Evolutionary conservation across 2,797 vertebrate species (phyloP).

Genomic region (Spondyliosoma cantharus): DNA sequence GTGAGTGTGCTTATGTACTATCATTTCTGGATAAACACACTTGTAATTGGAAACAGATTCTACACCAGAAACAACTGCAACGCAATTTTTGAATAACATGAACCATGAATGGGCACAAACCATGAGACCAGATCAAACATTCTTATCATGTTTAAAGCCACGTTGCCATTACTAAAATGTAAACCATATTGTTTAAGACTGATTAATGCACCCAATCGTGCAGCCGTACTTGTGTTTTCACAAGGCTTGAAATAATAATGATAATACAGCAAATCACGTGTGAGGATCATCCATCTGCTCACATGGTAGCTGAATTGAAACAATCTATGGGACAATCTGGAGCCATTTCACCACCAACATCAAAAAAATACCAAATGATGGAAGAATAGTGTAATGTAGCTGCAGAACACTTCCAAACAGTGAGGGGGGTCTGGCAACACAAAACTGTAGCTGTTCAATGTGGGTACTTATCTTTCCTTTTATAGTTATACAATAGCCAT

Average conservation of each 20-base stretch:
- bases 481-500: slow-evolving; percentile 44
- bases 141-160: slow-evolving; percentile 24
- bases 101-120: slow-evolving; percentile 1
- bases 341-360: slow-evolving; percentile 58
- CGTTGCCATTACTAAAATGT: slow-evolving; percentile 10
- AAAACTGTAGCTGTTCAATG: slow-evolving; percentile 8
- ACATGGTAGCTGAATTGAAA: slow-evolving; percentile 36
- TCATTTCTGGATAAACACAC: slow-evolving; percentile 35
- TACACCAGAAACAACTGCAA: slow-evolving; percentile 5
- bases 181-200: slow-evolving; percentile 23
- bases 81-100: slow-evolving; percentile 14
- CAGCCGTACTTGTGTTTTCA: slow-evolving; percentile 12
- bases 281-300: slow-evolving; percentile 28
- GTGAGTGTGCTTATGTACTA: slow-evolving; percentile 27
- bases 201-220: neutral
- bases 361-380: slow-evolving; percentile 61
- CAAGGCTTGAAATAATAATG: slow-evolving; percentile 31
- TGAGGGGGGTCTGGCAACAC: slow-evolving; percentile 67
- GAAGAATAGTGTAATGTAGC: slow-evolving; percentile 51
- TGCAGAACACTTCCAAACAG: slow-evolving; percentile 45
- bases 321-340: slow-evolving; percentile 31
- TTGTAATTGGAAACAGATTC: slow-evolving; percentile 48
- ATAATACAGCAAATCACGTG: slow-evolving; percentile 30
- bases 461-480: slow-evolving; percentile 44
- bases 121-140: slow-evolving; percentile 14